These are phyloP conservation scores for Sakesphorus luctuosus DNA, from an alignment of 2,113 vertebrate species.

Conservation along the genomic window DNA sequence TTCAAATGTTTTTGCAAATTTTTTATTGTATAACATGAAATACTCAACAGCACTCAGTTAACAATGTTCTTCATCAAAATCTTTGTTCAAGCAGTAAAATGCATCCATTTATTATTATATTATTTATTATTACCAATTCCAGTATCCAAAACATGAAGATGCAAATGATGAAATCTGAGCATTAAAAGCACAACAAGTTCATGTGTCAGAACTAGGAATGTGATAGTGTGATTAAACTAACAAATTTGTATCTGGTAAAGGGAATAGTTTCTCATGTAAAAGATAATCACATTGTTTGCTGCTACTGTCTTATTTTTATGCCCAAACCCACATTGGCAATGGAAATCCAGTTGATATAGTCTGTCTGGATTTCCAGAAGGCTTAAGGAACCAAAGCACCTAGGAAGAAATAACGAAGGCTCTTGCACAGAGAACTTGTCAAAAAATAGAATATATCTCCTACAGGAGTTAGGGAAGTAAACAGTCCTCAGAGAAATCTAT, in stretches of 20 bases:
- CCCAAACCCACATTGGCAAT: neutral
- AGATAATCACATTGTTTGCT: neutral
- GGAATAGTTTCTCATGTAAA: neutral
- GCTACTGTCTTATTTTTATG: neutral
- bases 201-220: neutral
- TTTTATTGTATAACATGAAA: neutral
- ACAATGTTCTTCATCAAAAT: neutral
- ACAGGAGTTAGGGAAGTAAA: neutral
- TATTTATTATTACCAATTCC: neutral
- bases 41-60: neutral
- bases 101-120: neutral
- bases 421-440: neutral
- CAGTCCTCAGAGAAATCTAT: neutral
- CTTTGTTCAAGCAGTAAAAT: neutral
- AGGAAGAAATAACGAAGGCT: neutral
- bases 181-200: neutral
- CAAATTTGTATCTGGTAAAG: neutral
- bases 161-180: neutral
- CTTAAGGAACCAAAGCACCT: neutral
- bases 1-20: neutral
- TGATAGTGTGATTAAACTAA: neutral
- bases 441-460: neutral
- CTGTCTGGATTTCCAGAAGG: neutral
- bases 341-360: neutral
- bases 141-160: neutral